Base-by-base conservation (phyloP, 2,113 vertebrate species). In the Apodemus sylvaticus region DNA sequence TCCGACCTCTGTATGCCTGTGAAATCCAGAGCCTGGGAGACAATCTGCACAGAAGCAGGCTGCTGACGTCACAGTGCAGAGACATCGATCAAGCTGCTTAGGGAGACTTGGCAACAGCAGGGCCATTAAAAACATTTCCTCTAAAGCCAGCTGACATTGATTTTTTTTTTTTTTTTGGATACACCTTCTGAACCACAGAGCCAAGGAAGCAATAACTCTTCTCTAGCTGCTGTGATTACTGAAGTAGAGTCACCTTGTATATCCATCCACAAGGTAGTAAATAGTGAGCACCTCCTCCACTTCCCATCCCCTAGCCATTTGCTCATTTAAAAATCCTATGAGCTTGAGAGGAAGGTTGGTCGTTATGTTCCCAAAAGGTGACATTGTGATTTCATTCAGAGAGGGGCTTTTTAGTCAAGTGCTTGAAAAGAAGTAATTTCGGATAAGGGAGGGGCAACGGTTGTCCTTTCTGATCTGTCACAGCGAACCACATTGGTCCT, bases 171-270 rank as follows among this genome's bases (percentile, higher is more conserved):
- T 96, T 95, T 95, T 51, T 7, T 62, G 42, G 20, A 85, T 86
- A 95, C 36, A 94, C 58, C 74, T 94, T 94, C 86, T 86, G 81
- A 96, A 62, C 79, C 68, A 90, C n/a, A 77, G 51, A 96, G 79
- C 89, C 88, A 91, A 95, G 87, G 87, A 97, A 89, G 82, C 83
- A 85, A 60, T 95, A 85, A 91, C 51, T 97, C 74, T 96, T 93
- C 42, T 92, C 78, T 64, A 78, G 78, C n/a, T 34, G 7, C 64
- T 58, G 68, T 36, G 62, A 71, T 91, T 74, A 74, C 5, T 31
- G 78, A 94, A 79, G 36, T 64, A 78, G 73, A 74, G 68, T 96
- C 68, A 89, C 81, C 76, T 92, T 95, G 90, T 34, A 51, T 36
- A 55, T 3, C 7, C 36, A 55, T 3, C 7, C 36, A 66, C 0